These are phyloP conservation scores for Drosophila pallidifrons DNA, from an alignment of 1,140 invertebrate genomes.

Conservation along the genomic window DNA sequence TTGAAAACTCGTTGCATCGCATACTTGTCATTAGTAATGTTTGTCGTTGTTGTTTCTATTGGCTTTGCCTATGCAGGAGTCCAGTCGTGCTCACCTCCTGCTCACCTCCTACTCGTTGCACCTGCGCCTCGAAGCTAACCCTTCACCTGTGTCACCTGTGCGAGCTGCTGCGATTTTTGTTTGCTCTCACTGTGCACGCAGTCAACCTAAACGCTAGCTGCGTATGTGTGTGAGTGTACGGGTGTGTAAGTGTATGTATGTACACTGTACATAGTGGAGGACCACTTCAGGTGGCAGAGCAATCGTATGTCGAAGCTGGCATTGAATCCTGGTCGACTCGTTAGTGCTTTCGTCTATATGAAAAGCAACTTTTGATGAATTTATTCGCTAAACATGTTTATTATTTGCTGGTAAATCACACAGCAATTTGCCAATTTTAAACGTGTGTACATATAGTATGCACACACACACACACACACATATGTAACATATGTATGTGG, in stretches of 20 bases:
- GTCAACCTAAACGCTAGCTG: constrained; percentile 19
- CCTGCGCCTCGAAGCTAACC: neutral
- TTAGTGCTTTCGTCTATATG: constrained; percentile 67
- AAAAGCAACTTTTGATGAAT: constrained; percentile 78
- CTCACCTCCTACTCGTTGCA: neutral
- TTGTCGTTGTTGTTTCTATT: constrained; percentile 49
- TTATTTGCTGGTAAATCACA: constrained; percentile 82
- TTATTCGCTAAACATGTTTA: constrained; percentile 82
- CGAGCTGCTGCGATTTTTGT: constrained; percentile 66
- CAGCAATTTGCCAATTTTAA: constrained; percentile 82
- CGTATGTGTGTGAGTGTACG: constrained; percentile 11
- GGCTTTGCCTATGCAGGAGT: constrained; percentile 4
- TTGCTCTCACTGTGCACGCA: constrained; percentile 54
- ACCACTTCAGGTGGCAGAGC: constrained; percentile 13
- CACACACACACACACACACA: neutral
- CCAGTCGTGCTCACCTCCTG: neutral
- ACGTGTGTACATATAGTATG: constrained; percentile 1
- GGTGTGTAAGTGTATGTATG: constrained; percentile 35
- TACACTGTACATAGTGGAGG: constrained; percentile 5
- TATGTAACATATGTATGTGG: constrained; percentile 2
- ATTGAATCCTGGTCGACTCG: constrained; percentile 53
- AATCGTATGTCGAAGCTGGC: neutral
- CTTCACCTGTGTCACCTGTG: constrained; percentile 57
- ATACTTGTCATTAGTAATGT: constrained; percentile 51
- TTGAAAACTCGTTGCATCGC: constrained; percentile 42